Conservation (phyloP, 2,113 vertebrate species). For the Natator depressus region DNA sequence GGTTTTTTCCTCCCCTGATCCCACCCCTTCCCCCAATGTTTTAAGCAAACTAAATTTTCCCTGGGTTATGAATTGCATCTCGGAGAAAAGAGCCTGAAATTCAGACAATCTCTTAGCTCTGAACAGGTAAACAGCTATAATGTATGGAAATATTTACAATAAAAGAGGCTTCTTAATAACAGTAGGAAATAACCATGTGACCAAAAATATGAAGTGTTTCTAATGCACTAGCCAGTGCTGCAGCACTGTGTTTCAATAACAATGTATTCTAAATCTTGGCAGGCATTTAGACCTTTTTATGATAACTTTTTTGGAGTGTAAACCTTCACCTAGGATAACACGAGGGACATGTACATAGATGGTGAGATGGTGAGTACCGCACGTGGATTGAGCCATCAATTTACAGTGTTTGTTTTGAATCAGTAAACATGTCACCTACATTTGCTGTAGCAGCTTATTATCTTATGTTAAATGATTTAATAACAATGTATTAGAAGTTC, state of each 20-base stretch:
- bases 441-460: neutral
- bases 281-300: neutral
- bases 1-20: neutral
- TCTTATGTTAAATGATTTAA: neutral
- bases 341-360: neutral
- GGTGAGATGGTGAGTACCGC: neutral
- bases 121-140: neutral
- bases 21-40: neutral
- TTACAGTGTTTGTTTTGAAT: neutral
- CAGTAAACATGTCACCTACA: neutral
- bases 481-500: neutral
- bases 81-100: constrained; percentile 35
- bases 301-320: neutral
- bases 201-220: neutral
- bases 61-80: neutral
- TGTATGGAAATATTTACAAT: neutral
- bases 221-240: neutral
- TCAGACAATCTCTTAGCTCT: neutral
- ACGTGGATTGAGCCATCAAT: neutral
- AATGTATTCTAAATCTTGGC: neutral
- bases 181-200: constrained; percentile 8
- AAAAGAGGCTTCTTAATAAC: neutral
- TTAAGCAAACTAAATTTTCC: neutral
- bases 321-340: neutral
- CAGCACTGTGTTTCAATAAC: neutral